These are phyloP conservation scores for Tyrophagus putrescentiae DNA, from an alignment of 1,140 invertebrate genomes.

Conservation along the genomic window DNA sequence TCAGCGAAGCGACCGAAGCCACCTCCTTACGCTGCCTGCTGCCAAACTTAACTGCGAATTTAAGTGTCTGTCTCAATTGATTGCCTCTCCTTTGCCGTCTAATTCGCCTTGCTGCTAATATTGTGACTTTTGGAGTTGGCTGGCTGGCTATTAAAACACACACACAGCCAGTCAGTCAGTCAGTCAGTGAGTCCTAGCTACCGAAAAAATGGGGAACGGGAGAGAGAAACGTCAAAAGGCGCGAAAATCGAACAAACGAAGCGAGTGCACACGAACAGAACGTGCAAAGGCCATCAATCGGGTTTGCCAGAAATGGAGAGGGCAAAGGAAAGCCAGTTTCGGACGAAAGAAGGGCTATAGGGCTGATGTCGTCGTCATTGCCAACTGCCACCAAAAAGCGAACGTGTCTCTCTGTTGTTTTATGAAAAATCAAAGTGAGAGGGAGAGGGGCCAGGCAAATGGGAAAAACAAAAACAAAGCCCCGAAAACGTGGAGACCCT, in stretches of 20 bases:
- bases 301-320: not conserved
- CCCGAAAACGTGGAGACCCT: not conserved
- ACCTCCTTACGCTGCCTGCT: too few species aligned
- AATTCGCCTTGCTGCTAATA: constrained; percentile 12
- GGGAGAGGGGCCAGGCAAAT: not conserved
- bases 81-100: not conserved
- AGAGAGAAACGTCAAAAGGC: constrained; percentile 10
- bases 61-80: constrained; percentile 11
- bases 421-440: constrained; percentile 7
- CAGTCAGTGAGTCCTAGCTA: too few species aligned
- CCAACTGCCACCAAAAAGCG: too few species aligned
- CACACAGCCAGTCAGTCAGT: too few species aligned
- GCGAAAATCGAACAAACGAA: constrained; percentile 12
- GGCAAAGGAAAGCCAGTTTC: too few species aligned
- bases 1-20: not conserved
- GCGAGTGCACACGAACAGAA: constrained; percentile 13
- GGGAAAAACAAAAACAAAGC: not conserved
- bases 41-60: constrained; percentile 9
- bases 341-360: too few species aligned
- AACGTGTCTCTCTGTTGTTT: constrained; percentile 14
- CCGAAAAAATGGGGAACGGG: not conserved
- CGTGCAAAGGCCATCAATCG: not conserved
- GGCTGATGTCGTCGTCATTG: too few species aligned
- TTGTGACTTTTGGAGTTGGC: constrained; percentile 7
- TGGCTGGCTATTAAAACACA: too few species aligned